Conservation (phyloP, 1,140 invertebrate species). For the Hycleus phaleratus region DNA sequence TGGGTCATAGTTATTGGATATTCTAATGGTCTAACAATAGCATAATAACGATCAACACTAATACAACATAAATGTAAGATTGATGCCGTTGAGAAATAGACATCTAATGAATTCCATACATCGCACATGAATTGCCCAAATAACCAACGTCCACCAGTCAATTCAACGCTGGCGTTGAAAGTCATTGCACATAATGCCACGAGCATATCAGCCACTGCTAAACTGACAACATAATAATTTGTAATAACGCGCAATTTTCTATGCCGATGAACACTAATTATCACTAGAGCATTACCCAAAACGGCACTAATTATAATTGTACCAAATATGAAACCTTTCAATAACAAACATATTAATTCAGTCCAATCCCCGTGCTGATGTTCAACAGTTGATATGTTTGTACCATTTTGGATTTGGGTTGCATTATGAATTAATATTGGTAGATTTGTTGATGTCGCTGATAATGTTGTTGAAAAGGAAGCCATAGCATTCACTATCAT, state of each 20-base stretch:
- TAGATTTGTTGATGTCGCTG: constrained; percentile 26
- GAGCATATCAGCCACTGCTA: constrained; percentile 85
- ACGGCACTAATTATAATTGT: constrained; percentile 80
- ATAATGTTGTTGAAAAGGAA: constrained; percentile 36
- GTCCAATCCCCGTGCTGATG: constrained; percentile 42
- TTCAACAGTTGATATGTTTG: constrained; percentile 34
- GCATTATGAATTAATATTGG: constrained; percentile 24
- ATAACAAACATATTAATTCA: constrained; percentile 49
- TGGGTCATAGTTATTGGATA: constrained; percentile 84
- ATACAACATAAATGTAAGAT: constrained; percentile 94
- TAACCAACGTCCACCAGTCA: constrained; percentile 72
- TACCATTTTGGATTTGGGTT: constrained; percentile 25
- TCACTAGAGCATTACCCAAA: constrained; percentile 79
- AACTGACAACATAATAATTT: constrained; percentile 91
- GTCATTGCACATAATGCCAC: constrained; percentile 91
- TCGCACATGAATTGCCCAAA: constrained; percentile 88
- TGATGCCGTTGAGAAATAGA: constrained; percentile 90
- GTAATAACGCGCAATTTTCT: constrained; percentile 75
- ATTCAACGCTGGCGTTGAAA: constrained; percentile 85
- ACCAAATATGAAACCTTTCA: constrained; percentile 69
- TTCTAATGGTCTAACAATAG: constrained; percentile 80
- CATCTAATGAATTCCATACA: constrained; percentile 90
- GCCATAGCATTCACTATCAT: constrained; percentile 42
- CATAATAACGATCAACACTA: constrained; percentile 86
- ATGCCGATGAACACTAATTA: constrained; percentile 67